These are phyloP conservation scores for Uria lomvia DNA, from an alignment of 2,113 vertebrate genomes.

Conservation along the genomic window DNA sequence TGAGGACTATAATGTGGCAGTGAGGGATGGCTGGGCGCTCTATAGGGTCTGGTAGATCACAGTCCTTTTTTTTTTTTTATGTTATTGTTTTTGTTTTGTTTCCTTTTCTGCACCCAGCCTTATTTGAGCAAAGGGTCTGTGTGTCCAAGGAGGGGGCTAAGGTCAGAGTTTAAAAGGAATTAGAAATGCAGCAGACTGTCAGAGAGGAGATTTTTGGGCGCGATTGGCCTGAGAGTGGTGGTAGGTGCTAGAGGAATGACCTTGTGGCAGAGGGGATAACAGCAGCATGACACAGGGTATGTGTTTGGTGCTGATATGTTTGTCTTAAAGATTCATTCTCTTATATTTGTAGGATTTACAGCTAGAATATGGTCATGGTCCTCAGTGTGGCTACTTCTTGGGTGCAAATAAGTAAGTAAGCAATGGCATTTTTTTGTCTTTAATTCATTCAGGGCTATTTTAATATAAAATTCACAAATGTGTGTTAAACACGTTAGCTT, in stretches of 20 bases:
- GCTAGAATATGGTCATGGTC: constrained; percentile 87
- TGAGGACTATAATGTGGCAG: not conserved
- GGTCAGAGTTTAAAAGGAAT: not conserved
- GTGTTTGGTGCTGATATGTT: not conserved
- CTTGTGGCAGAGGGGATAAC: not conserved
- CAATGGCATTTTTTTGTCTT: not conserved
- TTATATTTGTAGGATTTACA: constrained; percentile 84
- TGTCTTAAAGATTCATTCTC: not conserved
- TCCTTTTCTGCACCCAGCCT: not conserved
- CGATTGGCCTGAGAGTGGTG: not conserved
- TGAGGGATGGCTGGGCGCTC: not conserved
- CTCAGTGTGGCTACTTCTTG: constrained; percentile 83
- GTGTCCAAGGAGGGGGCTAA: not conserved
- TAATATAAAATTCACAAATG: not conserved
- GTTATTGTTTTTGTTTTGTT: not conserved
- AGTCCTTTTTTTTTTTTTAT: not conserved
- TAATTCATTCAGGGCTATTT: not conserved
- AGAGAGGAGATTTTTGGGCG: not conserved
- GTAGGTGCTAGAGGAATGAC: not conserved
- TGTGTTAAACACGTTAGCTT: not conserved
- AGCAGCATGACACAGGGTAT: not conserved
- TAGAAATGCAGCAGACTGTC: not conserved
- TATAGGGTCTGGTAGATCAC: not conserved
- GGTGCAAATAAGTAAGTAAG: constrained; percentile 94
- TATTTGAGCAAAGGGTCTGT: not conserved